These are phyloP conservation scores for Acronicta psi DNA, from an alignment of 2,888 invertebrate genomes.

Conservation along the genomic window DNA sequence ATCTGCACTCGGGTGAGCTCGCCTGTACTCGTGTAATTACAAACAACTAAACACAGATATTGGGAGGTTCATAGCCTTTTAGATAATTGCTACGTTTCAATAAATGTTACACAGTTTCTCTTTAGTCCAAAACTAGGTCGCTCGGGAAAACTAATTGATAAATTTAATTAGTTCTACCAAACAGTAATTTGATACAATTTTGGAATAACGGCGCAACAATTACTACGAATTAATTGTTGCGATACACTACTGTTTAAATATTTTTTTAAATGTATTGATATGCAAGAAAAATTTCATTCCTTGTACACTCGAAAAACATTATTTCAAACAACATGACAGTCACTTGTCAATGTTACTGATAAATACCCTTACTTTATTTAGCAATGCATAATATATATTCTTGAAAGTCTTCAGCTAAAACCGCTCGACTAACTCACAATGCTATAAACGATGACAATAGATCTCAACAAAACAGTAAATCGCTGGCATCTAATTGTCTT, in stretches of 20 bases:
- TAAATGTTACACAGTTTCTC: background rate
- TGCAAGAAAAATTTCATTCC: no score
- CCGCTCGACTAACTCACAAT: background rate
- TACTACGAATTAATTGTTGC: background rate
- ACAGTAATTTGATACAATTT: background rate
- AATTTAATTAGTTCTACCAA: background rate
- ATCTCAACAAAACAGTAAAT: background rate
- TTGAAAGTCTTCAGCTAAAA: background rate
- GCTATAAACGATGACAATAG: slow-evolving; percentile 7
- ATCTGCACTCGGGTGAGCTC: background rate
- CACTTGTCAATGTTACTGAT: no score
- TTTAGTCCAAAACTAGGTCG: no score
- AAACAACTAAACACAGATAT: background rate
- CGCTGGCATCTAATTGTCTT: slow-evolving; percentile 15
- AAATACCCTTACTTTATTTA: no score
- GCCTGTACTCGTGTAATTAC: background rate
- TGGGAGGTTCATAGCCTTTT: background rate
- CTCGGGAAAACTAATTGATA: background rate
- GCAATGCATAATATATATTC: background rate
- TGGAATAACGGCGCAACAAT: background rate
- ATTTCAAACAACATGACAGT: no score
- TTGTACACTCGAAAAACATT: no score
- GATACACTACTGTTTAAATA: no score
- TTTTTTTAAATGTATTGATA: no score
- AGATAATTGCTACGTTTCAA: background rate